These are phyloP conservation scores for Meloidogyne floridensis DNA, from an alignment of 1,140 invertebrate genomes.

Conservation along the genomic window DNA sequence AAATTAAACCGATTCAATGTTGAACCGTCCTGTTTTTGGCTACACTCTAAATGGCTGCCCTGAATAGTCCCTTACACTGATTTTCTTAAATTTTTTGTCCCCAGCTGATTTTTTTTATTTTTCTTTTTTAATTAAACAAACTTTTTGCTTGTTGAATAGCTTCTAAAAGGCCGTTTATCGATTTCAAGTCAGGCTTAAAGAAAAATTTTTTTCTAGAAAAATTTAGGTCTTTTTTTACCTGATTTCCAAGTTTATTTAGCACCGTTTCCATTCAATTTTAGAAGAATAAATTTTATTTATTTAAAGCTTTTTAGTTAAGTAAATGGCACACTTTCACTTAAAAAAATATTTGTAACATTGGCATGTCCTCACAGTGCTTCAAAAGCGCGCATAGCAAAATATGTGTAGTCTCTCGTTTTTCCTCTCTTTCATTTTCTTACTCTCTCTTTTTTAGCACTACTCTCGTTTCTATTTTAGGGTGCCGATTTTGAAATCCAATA, in stretches of 20 bases:
- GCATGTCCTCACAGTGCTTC: neutral
- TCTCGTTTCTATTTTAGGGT: no score
- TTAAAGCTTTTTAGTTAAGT: neutral
- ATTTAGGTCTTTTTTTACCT: neutral
- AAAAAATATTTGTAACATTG: neutral
- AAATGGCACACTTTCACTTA: neutral
- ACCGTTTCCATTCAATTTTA: slow-evolving; percentile 11
- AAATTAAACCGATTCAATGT: no score
- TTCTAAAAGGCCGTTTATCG: slow-evolving; percentile 18
- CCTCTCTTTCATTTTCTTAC: no score
- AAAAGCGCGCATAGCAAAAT: no score
- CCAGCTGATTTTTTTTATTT: neutral
- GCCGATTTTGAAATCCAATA: no score
- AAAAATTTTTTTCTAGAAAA: neutral
- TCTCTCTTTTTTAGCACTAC: no score
- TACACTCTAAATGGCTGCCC: neutral
- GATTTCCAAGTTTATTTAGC: slow-evolving; percentile 30
- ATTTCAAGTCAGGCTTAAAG: slow-evolving; percentile 25
- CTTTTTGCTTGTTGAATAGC: slow-evolving; percentile 27
- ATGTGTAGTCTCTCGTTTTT: no score
- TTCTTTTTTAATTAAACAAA: neutral
- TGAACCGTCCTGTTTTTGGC: neutral
- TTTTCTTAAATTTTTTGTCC: slow-evolving; percentile 6
- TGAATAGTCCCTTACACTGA: neutral
- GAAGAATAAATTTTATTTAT: neutral